Evolutionary conservation across 2,888 invertebrate genomes (phyloP).

Genomic region (Pomacea canaliculata): DNA sequence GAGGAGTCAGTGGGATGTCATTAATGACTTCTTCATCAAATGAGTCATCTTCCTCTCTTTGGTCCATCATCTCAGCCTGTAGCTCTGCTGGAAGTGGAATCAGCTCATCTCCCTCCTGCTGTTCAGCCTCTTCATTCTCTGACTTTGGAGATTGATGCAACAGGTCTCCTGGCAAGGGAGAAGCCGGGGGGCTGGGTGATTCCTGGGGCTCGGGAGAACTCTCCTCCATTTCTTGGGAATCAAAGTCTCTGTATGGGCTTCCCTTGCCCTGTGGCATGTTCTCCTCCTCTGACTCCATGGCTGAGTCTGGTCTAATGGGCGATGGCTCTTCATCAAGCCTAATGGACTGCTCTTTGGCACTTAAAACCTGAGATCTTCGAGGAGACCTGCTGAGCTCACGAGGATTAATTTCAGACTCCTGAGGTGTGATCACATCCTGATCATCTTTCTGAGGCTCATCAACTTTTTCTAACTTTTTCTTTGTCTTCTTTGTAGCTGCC

Average conservation of each 20-base stretch:
- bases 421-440: constrained; percentile 5
- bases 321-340: constrained; percentile 15
- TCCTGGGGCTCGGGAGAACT: constrained; percentile 23
- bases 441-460: neutral
- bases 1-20: constrained; percentile 45
- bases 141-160: constrained; percentile 1
- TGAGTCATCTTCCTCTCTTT: constrained; percentile 17
- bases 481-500: constrained; percentile 16
- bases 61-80: constrained; percentile 18
- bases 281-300: constrained; percentile 33
- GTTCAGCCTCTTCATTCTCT: constrained; percentile 21
- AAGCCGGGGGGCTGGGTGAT: constrained; percentile 26
- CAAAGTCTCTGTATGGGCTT: constrained; percentile 40
- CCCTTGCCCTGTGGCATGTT: constrained; percentile 35
- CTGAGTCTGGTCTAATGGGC: constrained; percentile 13
- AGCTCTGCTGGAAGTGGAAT: neutral
- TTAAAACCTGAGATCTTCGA: constrained; percentile 6
- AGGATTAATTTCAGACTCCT: neutral
- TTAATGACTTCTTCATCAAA: constrained; percentile 40
- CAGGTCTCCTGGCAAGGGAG: constrained; percentile 12
- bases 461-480: constrained; percentile 21
- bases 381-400: neutral
- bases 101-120: constrained; percentile 29
- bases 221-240: constrained; percentile 44
- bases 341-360: constrained; percentile 2